These are phyloP conservation scores for Pardosa pseudoannulata DNA, from an alignment of 2,888 invertebrate species.

Conservation along the genomic window DNA sequence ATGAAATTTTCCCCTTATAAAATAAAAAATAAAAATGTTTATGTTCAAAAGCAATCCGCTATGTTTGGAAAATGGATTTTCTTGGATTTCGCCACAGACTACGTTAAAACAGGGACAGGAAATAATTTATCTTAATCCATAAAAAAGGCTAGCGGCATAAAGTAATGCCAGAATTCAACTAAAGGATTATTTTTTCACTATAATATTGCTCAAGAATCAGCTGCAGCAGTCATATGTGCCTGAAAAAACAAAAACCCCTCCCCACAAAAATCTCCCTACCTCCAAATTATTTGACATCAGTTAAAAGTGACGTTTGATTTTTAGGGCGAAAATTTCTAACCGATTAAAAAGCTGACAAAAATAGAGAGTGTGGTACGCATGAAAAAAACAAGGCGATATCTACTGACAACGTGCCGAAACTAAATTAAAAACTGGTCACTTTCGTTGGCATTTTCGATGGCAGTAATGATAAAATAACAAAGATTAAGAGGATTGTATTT, in stretches of 20 bases:
- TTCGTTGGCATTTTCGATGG: neutral
- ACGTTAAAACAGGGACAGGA: slow-evolving; percentile 22
- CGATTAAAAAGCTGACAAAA: slow-evolving; percentile 26
- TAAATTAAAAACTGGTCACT: neutral
- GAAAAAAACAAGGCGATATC: neutral
- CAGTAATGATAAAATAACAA: slow-evolving; percentile 53
- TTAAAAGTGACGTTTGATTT: slow-evolving; percentile 2
- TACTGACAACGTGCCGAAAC: neutral
- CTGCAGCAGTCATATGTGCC: slow-evolving; percentile 1
- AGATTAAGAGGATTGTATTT: slow-evolving; percentile 16
- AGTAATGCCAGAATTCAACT: slow-evolving; percentile 48
- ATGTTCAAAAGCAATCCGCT: neutral
- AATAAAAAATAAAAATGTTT: neutral
- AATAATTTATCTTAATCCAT: slow-evolving; percentile 56
- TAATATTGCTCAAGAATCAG: neutral
- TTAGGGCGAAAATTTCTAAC: slow-evolving; percentile 6
- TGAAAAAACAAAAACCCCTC: slow-evolving; percentile 29
- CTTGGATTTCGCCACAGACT: neutral
- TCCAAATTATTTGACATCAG: neutral
- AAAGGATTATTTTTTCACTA: slow-evolving; percentile 27
- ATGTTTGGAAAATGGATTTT: slow-evolving; percentile 39
- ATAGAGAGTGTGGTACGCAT: too few species aligned
- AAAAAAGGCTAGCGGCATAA: slow-evolving; percentile 28
- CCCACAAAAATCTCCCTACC: neutral
- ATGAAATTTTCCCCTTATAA: neutral